Conservation (phyloP, 2,113 vertebrate species). For the Pithys albifrons region DNA sequence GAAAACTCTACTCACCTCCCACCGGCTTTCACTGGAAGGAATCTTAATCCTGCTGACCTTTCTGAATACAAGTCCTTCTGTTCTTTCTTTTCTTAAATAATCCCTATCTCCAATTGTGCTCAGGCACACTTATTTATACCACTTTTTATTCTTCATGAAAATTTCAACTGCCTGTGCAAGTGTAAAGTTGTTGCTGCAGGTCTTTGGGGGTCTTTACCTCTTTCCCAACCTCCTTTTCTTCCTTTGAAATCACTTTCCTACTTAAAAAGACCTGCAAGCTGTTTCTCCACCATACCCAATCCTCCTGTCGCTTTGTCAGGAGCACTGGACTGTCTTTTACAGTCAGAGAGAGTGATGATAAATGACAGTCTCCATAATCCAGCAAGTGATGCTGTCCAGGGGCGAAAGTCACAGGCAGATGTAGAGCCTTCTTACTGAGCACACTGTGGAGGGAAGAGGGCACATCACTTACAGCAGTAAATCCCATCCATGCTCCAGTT, state of each 20-base stretch:
- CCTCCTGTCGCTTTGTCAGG: background rate
- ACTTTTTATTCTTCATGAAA: background rate
- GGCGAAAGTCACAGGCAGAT: background rate
- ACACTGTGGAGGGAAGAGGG: background rate
- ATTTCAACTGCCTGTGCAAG: background rate
- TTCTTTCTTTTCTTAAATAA: background rate
- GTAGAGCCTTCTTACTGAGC: background rate
- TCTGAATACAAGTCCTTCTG: background rate
- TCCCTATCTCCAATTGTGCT: background rate
- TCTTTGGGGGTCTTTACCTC: background rate
- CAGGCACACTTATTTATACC: background rate
- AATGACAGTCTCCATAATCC: conserved; percentile 55
- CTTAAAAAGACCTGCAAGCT: conserved; percentile 17
- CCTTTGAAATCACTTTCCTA: background rate
- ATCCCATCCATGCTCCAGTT: accelerated
- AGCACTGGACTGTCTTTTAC: background rate
- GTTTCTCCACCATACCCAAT: background rate
- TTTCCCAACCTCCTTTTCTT: background rate
- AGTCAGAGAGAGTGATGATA: conserved; percentile 19
- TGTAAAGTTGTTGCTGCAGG: background rate
- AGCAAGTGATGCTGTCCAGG: conserved; percentile 19
- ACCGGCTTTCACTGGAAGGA: background rate
- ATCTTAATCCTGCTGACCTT: background rate
- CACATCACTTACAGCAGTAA: conserved; percentile 12
- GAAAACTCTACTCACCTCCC: background rate